Evolutionary conservation across 53 echinoderm and acorn worm species (phyloP).

Genomic region (Paelopatides confundens): DNA sequence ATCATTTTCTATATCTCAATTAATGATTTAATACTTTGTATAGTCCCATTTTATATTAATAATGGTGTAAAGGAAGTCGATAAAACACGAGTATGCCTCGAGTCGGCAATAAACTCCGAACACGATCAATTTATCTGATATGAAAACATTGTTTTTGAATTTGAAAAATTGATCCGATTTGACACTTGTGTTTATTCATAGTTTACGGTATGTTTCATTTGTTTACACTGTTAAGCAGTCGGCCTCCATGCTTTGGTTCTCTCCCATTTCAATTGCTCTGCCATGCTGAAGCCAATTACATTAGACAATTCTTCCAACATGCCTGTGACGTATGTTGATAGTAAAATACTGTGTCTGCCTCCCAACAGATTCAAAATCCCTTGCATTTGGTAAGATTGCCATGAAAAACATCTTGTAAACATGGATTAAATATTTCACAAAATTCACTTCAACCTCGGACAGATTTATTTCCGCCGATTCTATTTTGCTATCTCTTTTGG

Average conservation of each 20-base stretch:
- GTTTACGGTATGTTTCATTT: constrained; percentile 8
- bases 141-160: background rate
- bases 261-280: background rate
- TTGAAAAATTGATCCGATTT: background rate
- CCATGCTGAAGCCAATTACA: background rate
- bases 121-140: background rate
- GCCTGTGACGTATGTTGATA: background rate
- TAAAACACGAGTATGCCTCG: too few relatives aligned
- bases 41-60: background rate
- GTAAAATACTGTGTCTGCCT: constrained; percentile 3
- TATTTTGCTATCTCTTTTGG: background rate
- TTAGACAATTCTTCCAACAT: background rate
- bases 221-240: constrained; percentile 8
- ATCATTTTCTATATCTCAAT: too few relatives aligned
- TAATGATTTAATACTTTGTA: background rate
- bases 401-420: background rate
- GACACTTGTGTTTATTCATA: background rate
- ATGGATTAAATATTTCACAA: background rate
- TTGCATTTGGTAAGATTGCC: background rate
- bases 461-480: background rate
- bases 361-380: background rate
- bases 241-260: background rate
- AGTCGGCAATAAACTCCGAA: too few relatives aligned
- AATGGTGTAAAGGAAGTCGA: background rate
- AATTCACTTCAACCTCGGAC: background rate